phyloP scores from a whole-genome alignment of 2,888 invertebrate species.

The Sympetrum striolatum region DNA sequence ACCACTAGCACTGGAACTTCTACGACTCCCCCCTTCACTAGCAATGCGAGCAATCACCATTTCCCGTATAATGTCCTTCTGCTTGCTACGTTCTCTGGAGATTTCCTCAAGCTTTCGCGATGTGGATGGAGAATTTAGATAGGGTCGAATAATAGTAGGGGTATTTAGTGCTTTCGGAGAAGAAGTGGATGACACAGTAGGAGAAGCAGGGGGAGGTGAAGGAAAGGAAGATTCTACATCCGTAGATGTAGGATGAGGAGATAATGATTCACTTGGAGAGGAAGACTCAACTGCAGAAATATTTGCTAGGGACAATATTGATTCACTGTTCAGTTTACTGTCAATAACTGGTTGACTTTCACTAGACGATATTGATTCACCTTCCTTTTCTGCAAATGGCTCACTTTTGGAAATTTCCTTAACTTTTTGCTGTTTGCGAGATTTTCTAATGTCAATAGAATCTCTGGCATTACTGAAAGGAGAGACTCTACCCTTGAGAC shows the following conservation, averaged over 20 bases:
- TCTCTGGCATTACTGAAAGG: constrained; percentile 75
- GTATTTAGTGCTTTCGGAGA: not conserved
- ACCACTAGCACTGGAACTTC: constrained; percentile 55
- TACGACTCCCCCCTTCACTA: constrained; percentile 65
- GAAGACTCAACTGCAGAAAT: not conserved
- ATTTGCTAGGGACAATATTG: not conserved
- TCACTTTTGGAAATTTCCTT: not conserved
- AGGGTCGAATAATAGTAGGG: constrained; percentile 11
- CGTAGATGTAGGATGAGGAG: not conserved
- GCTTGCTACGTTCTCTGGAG: constrained; percentile 79
- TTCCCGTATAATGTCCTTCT: constrained; percentile 83
- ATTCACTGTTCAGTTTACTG: constrained; percentile 47
- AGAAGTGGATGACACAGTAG: not conserved
- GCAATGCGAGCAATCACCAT: constrained; percentile 79
- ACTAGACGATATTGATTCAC: constrained; percentile 50
- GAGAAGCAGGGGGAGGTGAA: not conserved
- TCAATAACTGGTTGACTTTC: constrained; percentile 52
- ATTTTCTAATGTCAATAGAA: constrained; percentile 71
- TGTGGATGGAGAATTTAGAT: constrained; percentile 60
- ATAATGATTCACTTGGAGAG: not conserved
- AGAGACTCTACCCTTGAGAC: constrained; percentile 71
- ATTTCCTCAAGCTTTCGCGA: constrained; percentile 77
- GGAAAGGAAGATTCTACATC: not conserved
- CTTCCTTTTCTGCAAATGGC: constrained; percentile 50
- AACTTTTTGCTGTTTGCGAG: constrained; percentile 61